Conservation (phyloP, 2,888 invertebrate genomes). For the Chymomyza caudatula region DNA sequence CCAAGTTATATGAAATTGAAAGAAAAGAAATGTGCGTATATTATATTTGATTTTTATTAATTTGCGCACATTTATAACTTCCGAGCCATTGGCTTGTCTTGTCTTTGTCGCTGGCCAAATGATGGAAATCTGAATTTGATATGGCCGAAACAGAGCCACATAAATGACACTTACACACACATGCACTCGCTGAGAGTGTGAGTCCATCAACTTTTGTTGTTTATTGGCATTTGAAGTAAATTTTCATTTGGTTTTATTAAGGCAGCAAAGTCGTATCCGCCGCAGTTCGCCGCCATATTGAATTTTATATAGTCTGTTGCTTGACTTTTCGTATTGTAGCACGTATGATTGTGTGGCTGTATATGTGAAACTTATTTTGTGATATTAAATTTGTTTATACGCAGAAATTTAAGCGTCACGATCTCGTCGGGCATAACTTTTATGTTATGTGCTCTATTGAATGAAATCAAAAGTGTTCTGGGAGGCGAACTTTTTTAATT, state of each 20-base stretch:
- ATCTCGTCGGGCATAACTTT: slow-evolving; percentile 48
- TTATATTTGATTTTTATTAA: slow-evolving; percentile 64
- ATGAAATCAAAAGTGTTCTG: slow-evolving; percentile 40
- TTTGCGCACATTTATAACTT: slow-evolving; percentile 64
- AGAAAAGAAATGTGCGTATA: slow-evolving; percentile 10
- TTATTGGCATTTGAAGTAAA: slow-evolving; percentile 62
- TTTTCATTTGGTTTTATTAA: slow-evolving; percentile 3
- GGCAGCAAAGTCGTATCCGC: background rate
- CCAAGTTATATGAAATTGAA: slow-evolving; percentile 1
- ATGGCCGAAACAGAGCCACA: no score
- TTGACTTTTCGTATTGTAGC: no score
- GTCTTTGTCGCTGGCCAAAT: background rate
- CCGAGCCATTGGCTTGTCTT: slow-evolving; percentile 44
- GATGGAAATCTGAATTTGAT: background rate
- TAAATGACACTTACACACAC: background rate
- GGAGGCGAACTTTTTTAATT: no score
- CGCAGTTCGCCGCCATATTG: background rate
- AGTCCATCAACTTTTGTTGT: slow-evolving; percentile 56
- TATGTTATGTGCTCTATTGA: slow-evolving; percentile 46
- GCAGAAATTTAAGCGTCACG: slow-evolving; percentile 50
- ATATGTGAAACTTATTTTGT: background rate
- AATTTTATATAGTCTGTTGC: no score
- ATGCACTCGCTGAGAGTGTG: background rate
- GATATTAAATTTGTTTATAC: background rate
- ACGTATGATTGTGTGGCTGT: background rate